Evolutionary conservation across 2,888 invertebrate species (phyloP).

Genomic region (Heteromyza rotundicornis): DNA sequence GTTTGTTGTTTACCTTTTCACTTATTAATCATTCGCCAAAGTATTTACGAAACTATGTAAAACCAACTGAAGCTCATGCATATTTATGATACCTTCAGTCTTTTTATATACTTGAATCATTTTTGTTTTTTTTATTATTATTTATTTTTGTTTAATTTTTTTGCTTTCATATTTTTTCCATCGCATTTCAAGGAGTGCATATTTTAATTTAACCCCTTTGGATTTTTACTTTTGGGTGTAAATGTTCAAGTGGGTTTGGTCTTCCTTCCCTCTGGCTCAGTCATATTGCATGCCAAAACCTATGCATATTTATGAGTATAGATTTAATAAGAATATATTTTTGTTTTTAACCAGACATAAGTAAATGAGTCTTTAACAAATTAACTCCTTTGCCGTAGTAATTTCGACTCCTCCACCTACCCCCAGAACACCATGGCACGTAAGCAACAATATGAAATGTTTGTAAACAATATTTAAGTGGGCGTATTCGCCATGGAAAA

Average conservation of each 20-base stretch:
- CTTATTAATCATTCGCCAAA: background rate
- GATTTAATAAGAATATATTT: conserved; percentile 21
- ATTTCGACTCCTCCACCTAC: too few species aligned
- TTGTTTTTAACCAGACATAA: conserved; percentile 7
- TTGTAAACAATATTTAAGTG: too few species aligned
- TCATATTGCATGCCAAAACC: background rate
- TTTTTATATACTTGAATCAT: background rate
- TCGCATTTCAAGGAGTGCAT: background rate
- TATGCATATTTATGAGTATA: conserved; percentile 29
- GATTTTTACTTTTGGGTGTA: background rate
- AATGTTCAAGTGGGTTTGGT: background rate
- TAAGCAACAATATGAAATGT: too few species aligned
- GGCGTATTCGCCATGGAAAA: too few species aligned
- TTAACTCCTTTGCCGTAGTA: background rate
- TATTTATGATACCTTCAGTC: conserved; percentile 16
- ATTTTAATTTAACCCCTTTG: background rate
- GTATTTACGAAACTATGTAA: too few species aligned
- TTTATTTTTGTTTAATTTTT: conserved; percentile 4
- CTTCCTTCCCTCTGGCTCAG: too few species aligned
- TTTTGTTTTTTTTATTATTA: conserved; percentile 1
- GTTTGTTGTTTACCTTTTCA: background rate
- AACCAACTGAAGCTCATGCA: conserved; percentile 10
- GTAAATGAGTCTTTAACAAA: conserved; percentile 19
- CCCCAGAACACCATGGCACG: too few species aligned
- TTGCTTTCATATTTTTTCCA: background rate